These are phyloP conservation scores for Arge pagana DNA, from an alignment of 2,888 invertebrate genomes.

Conservation along the genomic window DNA sequence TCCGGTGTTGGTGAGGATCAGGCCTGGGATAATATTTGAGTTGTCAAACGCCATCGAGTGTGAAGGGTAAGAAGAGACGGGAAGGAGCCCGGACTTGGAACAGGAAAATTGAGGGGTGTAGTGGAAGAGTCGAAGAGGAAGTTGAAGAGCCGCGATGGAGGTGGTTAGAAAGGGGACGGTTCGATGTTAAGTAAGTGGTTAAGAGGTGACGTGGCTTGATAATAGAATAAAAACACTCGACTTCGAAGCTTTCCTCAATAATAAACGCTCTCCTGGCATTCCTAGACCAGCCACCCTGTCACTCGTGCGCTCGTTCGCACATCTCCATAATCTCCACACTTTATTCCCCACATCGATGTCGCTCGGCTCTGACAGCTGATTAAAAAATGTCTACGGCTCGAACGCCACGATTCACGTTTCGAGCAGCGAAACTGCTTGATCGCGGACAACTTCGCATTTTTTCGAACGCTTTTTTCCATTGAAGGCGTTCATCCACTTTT, in stretches of 20 bases:
- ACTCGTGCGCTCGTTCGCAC: too few relatives aligned
- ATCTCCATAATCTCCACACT: too few relatives aligned
- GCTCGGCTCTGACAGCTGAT: too few relatives aligned
- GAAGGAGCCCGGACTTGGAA: conserved; percentile 42
- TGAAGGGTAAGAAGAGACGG: conserved; percentile 31
- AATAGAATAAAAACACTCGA: conserved; percentile 57
- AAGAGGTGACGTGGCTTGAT: conserved; percentile 46
- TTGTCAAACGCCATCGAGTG: conserved; percentile 44
- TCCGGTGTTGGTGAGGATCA: conserved; percentile 23
- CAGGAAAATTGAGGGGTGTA: conserved; percentile 7
- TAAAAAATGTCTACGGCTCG: too few relatives aligned
- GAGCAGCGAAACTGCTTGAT: too few relatives aligned
- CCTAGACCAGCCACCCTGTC: too few relatives aligned
- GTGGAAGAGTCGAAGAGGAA: conserved; percentile 8
- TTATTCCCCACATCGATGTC: too few relatives aligned
- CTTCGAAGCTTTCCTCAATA: conserved; percentile 21
- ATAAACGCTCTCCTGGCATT: conserved; percentile 4
- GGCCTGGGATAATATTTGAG: conserved; percentile 52
- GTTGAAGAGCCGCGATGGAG: conserved; percentile 3
- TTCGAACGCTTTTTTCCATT: too few relatives aligned
- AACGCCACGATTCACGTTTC: too few relatives aligned
- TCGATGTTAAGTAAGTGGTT: conserved; percentile 50
- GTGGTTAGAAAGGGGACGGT: conserved; percentile 7
- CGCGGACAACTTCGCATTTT: too few relatives aligned
- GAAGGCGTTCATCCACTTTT: too few relatives aligned